Evolutionary conservation across 2,113 vertebrate genomes (phyloP), one percentile per base, ranked within the genome.

Genomic region (Recurvirostra avosetta): DNA sequence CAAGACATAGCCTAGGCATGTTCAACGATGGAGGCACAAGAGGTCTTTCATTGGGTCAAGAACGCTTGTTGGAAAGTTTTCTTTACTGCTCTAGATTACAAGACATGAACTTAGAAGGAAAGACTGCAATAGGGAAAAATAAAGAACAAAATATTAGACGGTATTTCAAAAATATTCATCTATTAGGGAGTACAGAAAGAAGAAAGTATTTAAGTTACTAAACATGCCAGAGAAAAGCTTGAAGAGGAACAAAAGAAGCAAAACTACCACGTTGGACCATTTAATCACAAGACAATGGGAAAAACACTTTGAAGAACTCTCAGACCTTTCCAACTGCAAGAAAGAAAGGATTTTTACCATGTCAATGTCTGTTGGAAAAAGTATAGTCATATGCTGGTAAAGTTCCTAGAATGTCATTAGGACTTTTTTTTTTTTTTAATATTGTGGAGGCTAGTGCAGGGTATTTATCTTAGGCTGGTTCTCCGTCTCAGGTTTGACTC

Each of bases 1-100:
- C 41, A 47, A 56, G 49, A 25, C 0, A 0, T 1, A 45, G 53
- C 36, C 38, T 8, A 52, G 34, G 55, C 34, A 88, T 0, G 0
- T 55, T 25, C 68, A 43, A 17, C 2, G 12, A 67, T 6, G 12
- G 27, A 72, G 16, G 23, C 7, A 50, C n/a, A 6, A 27, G 2
- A 3, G 38, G 18, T 59, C 18, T 27, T 68, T 40, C 36, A 36
- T 3, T 29, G 7, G 19, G 10, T 19, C 45, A 70, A 47, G 26
- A 71, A 79, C 0, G 0, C 23, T 43, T 59, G 30, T 15, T 59
- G 38, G 30, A 85, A 88, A 84, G 79, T 16, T 22, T n/a, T 22
- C 7, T 12, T 43, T 61, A 55, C 22, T 50, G 36, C 52, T 52
- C 18, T 10, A 52, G 15, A 47, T 47, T 43, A 30, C 32, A 30